These are phyloP conservation scores for Gymnorhina tibicen DNA, from an alignment of 2,113 vertebrate genomes.

Conservation along the genomic window DNA sequence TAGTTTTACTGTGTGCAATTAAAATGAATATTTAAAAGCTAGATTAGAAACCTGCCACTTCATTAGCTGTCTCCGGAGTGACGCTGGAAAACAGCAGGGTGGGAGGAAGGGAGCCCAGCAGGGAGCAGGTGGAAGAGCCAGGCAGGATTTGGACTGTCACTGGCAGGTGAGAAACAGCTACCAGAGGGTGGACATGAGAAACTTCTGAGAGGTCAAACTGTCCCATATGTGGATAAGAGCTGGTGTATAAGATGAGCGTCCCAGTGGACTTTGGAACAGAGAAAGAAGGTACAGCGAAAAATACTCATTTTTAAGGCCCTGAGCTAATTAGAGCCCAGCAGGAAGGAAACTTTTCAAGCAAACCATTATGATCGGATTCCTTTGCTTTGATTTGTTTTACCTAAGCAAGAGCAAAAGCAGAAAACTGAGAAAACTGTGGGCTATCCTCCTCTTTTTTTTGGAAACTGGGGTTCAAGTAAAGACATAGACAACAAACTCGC, in stretches of 20 bases:
- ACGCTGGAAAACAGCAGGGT: neutral
- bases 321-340: neutral
- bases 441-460: neutral
- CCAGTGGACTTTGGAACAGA: neutral
- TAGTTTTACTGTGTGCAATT: neutral
- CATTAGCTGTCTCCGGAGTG: neutral
- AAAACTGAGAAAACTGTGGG: neutral
- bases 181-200: neutral
- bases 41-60: neutral
- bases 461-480: neutral
- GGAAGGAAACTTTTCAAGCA: neutral
- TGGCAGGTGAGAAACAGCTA: neutral
- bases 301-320: neutral
- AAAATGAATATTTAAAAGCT: neutral
- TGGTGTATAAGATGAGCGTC: neutral
- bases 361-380: neutral
- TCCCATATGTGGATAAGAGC: neutral
- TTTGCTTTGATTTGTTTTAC: neutral
- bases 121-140: neutral
- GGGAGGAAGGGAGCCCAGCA: neutral
- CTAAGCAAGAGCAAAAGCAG: neutral
- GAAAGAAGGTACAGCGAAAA: neutral
- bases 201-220: neutral
- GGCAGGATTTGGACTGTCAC: neutral
- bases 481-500: neutral